A percentile compares a stretch with the other conserved stretches of the same genome.
Evolutionary conservation across 1,140 invertebrate species (phyloP).

Genomic region (Sipha flava): DNA sequence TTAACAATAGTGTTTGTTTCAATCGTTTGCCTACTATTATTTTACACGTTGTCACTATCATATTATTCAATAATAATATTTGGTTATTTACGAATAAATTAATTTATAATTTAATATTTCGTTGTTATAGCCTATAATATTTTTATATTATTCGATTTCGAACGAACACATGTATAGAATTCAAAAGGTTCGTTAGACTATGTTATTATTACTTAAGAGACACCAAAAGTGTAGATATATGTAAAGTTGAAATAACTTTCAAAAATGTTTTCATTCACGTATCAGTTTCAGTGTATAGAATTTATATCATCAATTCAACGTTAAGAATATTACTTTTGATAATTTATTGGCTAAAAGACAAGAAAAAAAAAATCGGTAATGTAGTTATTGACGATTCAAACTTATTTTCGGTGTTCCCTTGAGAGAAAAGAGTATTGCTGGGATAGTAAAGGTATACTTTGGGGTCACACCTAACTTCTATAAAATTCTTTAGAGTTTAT

Average conservation of each 20-base stretch:
- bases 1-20: no score
- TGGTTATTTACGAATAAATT: no score
- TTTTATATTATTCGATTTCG: no score
- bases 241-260: background rate
- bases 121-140: no score
- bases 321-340: background rate
- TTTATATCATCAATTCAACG: background rate
- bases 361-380: background rate
- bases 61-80: no score
- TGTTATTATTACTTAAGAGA: no score
- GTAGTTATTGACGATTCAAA: conserved; percentile 11
- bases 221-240: no score
- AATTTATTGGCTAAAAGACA: conserved; percentile 4
- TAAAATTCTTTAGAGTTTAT: conserved; percentile 8
- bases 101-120: no score
- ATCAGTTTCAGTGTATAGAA: background rate
- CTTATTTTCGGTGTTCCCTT: background rate
- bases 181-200: no score
- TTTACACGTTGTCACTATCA: no score
- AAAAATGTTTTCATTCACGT: background rate
- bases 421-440: background rate
- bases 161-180: no score
- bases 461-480: conserved; percentile 5
- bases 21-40: no score
- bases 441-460: background rate